Conservation (phyloP, 2,113 vertebrate genomes). For the Pycnonotus jocosus region DNA sequence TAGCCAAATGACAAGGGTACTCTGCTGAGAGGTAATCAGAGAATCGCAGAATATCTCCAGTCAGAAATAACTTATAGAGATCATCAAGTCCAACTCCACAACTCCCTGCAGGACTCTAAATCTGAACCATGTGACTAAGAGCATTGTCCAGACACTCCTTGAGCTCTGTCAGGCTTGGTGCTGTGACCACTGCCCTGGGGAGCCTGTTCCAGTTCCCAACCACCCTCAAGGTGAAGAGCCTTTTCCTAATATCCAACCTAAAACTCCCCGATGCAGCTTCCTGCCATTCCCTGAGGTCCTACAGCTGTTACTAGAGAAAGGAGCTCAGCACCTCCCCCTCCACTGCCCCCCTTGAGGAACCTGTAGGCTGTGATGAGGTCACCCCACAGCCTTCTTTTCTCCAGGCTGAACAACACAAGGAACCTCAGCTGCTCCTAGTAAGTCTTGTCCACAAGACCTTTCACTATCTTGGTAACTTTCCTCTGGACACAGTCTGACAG, state of each 20-base stretch:
- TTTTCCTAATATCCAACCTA: neutral
- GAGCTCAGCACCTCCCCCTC: neutral
- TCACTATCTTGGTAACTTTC: neutral
- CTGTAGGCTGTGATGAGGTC: neutral
- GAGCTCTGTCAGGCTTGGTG: neutral
- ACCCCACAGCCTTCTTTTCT: neutral
- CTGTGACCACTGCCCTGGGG: neutral
- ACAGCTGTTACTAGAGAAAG: neutral
- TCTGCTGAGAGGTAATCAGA: neutral
- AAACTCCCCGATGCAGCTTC: neutral
- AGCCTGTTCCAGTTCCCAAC: neutral
- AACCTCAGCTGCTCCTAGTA: neutral
- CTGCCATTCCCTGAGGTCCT: neutral
- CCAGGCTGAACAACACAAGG: neutral
- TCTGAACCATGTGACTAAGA: neutral
- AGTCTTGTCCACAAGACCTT: neutral
- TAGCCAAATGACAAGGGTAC: neutral
- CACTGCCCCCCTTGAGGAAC: neutral
- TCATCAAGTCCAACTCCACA: neutral
- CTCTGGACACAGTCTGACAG: neutral
- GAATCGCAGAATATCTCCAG: neutral
- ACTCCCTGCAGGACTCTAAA: neutral
- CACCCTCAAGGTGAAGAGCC: neutral
- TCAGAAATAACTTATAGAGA: neutral
- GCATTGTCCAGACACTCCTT: neutral